Percentiles rank a stretch among this genome's conserved stretches.
phyloP scores from a whole-genome alignment of 2,888 invertebrate species.

The Elegia similella region DNA sequence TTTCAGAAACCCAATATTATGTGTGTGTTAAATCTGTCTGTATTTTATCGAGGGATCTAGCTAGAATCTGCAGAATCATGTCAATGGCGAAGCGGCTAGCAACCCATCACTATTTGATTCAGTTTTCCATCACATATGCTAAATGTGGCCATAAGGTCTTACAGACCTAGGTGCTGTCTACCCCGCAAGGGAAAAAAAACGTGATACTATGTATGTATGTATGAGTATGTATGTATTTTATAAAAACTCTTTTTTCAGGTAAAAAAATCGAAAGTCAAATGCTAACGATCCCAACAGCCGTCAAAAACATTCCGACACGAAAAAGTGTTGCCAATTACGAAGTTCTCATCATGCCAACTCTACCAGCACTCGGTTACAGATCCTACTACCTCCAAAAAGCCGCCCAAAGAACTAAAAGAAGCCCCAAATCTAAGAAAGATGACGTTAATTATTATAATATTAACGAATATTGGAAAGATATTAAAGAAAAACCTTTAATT shows the following conservation, averaged over 20 bases:
- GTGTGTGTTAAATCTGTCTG: too few relatives aligned
- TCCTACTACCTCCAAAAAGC: constrained; percentile 78
- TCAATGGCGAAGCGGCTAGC: too few relatives aligned
- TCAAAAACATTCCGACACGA: constrained; percentile 83
- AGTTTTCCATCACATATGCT: too few relatives aligned
- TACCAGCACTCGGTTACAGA: constrained; percentile 85
- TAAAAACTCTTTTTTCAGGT: constrained; percentile 50
- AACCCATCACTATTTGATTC: too few relatives aligned
- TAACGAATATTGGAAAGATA: constrained; percentile 39
- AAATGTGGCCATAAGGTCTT: too few relatives aligned
- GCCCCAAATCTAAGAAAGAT: constrained; percentile 22
- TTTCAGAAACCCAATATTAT: too few relatives aligned
- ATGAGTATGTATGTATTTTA: too few relatives aligned
- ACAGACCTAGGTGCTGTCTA: too few relatives aligned
- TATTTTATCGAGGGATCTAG: too few relatives aligned
- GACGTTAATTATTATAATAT: constrained; percentile 33
- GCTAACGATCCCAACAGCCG: constrained; percentile 81
- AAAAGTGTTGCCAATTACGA: constrained; percentile 84
- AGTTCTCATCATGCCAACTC: constrained; percentile 85
- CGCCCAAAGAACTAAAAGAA: constrained; percentile 32
- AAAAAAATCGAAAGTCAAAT: constrained; percentile 82
- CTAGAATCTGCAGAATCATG: too few relatives aligned
- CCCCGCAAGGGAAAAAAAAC: too few relatives aligned
- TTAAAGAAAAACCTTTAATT: constrained; percentile 32
- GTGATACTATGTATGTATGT: too few relatives aligned